phyloP scores from a whole-genome alignment of 2,888 invertebrate species.

The Halictus quadricinctus region DNA sequence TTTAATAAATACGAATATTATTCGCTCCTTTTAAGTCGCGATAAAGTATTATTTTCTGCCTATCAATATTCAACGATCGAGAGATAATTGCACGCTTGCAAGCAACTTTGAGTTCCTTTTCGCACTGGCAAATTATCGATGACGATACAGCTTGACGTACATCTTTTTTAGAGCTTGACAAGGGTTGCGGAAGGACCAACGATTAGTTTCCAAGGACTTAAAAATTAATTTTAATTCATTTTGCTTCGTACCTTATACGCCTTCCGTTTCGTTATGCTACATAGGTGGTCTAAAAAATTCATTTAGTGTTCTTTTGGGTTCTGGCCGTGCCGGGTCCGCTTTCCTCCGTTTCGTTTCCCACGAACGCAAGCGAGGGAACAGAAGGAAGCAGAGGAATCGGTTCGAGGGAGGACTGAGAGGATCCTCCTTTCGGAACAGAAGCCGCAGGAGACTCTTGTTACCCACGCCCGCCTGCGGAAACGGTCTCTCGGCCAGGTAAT shows the following conservation, averaged over 20 bases:
- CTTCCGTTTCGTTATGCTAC: too few relatives aligned
- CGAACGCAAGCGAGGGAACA: background rate
- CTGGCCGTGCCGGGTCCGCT: background rate
- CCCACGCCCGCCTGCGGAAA: conserved; percentile 8
- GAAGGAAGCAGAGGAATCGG: too few relatives aligned
- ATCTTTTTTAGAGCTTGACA: background rate
- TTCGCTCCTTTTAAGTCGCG: background rate
- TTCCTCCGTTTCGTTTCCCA: background rate
- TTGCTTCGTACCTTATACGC: too few relatives aligned
- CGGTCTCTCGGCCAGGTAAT: conserved; percentile 55
- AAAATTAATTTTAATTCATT: too few relatives aligned
- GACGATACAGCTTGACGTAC: background rate
- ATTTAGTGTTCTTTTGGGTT: too few relatives aligned
- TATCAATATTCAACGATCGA: background rate
- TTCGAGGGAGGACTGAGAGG: background rate
- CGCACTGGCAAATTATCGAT: background rate
- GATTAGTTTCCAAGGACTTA: too few relatives aligned
- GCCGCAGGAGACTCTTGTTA: conserved; percentile 18
- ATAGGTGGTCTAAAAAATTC: too few relatives aligned
- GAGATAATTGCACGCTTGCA: background rate
- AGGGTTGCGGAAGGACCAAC: too few relatives aligned
- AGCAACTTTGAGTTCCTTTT: background rate
- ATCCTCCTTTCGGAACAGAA: background rate
- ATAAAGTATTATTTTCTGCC: background rate
- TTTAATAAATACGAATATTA: background rate